phyloP scores from a whole-genome alignment of 2,888 invertebrate species.

The Mythimna vitellina region DNA sequence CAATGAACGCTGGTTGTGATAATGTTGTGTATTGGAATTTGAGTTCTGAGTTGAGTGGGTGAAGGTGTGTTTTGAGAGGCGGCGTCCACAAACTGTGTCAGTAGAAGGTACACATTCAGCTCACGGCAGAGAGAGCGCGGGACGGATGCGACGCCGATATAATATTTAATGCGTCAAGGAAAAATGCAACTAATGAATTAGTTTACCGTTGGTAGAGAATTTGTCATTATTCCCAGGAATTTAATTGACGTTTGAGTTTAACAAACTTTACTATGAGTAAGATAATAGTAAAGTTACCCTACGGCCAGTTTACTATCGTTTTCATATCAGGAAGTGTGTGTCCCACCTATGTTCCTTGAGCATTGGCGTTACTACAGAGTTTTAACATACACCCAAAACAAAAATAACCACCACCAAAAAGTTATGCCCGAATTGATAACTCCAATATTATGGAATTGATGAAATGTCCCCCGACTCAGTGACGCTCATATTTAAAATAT shows the following conservation, averaged over 20 bases:
- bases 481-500: too few species aligned
- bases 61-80: constrained; percentile 31
- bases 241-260: not conserved
- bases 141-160: constrained; percentile 3
- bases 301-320: too few species aligned
- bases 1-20: constrained; percentile 6
- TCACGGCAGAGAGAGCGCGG: constrained; percentile 16
- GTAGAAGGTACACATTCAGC: constrained; percentile 33
- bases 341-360: too few species aligned
- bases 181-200: constrained; percentile 14
- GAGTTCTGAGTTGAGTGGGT: constrained; percentile 25
- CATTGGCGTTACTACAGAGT: too few species aligned
- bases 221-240: not conserved
- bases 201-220: not conserved
- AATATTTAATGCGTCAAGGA: constrained; percentile 24
- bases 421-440: too few species aligned
- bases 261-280: not conserved
- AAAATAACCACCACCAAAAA: too few species aligned
- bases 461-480: too few species aligned
- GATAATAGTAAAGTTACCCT: too few species aligned
- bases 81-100: constrained; percentile 28
- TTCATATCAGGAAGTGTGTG: too few species aligned
- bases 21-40: constrained; percentile 28
- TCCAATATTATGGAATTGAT: too few species aligned
- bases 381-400: too few species aligned